Percentiles rank a stretch among this genome's conserved stretches.
Evolutionary conservation across 2,888 invertebrate species (phyloP).

Genomic region (Cephonodes hylas): DNA sequence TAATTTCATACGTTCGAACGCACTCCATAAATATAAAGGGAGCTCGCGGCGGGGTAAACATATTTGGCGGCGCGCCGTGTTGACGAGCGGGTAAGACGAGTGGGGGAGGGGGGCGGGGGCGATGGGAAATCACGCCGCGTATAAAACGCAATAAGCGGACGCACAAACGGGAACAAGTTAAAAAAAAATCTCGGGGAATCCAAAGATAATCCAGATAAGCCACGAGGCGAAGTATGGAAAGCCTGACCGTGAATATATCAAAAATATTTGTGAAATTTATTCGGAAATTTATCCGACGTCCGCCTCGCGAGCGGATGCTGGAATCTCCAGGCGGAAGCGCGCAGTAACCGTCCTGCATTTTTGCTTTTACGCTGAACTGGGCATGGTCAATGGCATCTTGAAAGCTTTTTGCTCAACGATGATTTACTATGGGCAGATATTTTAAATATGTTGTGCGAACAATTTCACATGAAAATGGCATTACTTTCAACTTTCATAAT

Average conservation of each 20-base stretch:
- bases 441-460: neutral
- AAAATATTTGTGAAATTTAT: slow-evolving; percentile 73
- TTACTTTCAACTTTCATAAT: neutral
- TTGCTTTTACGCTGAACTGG: neutral
- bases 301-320: slow-evolving; percentile 31
- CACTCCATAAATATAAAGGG: neutral
- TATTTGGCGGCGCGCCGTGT: slow-evolving; percentile 13
- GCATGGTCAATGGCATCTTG: neutral
- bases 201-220: slow-evolving; percentile 77
- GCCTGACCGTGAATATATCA: slow-evolving; percentile 78
- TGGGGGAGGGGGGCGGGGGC: slow-evolving; percentile 33
- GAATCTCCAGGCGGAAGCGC: neutral
- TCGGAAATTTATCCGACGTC: slow-evolving; percentile 56
- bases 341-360: neutral
- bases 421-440: neutral
- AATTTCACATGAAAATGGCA: neutral
- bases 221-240: slow-evolving; percentile 72
- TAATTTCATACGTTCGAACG: neutral
- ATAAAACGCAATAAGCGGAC: slow-evolving; percentile 68
- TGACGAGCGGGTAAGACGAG: neutral
- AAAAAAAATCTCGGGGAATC: slow-evolving; percentile 66
- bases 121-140: slow-evolving; percentile 56
- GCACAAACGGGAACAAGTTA: slow-evolving; percentile 68
- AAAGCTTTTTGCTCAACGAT: neutral
- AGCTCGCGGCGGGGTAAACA: neutral